Conservation (phyloP, 2,888 invertebrate genomes). For the Xestia xanthographa region DNA sequence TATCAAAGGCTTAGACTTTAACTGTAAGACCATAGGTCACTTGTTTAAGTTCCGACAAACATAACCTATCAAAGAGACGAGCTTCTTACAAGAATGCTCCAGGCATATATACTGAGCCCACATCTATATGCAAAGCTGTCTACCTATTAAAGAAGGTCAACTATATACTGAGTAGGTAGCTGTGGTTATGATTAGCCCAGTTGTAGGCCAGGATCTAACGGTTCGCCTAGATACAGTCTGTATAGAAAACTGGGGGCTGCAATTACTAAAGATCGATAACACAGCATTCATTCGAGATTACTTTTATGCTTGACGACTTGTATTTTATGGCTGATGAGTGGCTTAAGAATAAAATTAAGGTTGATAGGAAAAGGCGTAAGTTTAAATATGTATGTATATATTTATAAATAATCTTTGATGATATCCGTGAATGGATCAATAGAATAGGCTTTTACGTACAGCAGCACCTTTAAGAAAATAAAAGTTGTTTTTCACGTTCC, state of each 20-base stretch:
- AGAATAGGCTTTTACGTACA: not conserved
- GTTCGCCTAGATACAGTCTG: conserved; percentile 70
- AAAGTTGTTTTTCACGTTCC: not conserved
- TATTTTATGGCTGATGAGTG: not conserved
- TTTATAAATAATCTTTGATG: not conserved
- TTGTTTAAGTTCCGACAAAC: conserved; percentile 6
- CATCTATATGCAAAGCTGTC: conserved; percentile 19
- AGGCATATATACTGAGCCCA: conserved; percentile 30
- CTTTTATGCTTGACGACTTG: conserved; percentile 63
- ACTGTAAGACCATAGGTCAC: not conserved
- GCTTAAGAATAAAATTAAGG: not conserved
- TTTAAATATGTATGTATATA: not conserved
- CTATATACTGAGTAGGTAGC: conserved; percentile 64
- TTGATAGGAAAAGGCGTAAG: not conserved
- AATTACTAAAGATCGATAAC: conserved; percentile 77
- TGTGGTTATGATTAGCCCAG: conserved; percentile 71
- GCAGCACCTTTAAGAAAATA: not conserved
- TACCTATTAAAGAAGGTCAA: conserved; percentile 59
- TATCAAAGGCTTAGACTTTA: not conserved
- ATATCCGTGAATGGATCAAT: not conserved
- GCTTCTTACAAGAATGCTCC: conserved; percentile 16
- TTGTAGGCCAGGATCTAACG: conserved; percentile 78
- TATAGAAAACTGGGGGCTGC: conserved; percentile 71
- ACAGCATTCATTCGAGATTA: conserved; percentile 63
- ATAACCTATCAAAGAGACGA: conserved; percentile 21